phyloP scores from a whole-genome alignment of 1,140 invertebrate genomes.

The Nylanderia fulva region DNA sequence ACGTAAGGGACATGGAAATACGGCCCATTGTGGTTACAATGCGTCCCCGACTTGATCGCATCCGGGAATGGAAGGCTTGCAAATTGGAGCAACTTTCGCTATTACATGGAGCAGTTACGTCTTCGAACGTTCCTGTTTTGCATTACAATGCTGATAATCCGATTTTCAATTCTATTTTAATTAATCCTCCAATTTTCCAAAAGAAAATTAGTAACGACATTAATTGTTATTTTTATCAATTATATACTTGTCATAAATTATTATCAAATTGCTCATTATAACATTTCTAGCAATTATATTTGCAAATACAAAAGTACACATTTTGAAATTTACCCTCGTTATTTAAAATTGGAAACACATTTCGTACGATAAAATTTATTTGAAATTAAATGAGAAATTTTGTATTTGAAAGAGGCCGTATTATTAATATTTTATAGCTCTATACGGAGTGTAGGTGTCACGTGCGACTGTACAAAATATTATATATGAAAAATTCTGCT shows the following conservation, averaged over 20 bases:
- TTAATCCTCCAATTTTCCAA: no score
- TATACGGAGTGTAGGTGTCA: not conserved
- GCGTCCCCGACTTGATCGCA: conserved; percentile 37
- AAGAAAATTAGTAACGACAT: not conserved
- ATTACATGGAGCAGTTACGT: conserved; percentile 19
- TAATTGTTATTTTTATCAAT: conserved; percentile 7
- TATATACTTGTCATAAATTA: no score
- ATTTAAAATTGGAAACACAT: not conserved
- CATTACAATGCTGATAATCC: not conserved
- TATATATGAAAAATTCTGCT: not conserved
- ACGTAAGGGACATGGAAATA: conserved; percentile 38
- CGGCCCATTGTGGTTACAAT: not conserved
- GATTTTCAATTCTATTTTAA: no score
- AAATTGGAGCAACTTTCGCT: conserved; percentile 36
- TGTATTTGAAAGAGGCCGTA: not conserved
- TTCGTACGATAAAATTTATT: not conserved
- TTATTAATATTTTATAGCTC: not conserved
- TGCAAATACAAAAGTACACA: not conserved
- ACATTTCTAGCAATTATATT: no score
- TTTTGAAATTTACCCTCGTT: not conserved
- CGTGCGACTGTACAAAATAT: conserved; percentile 7
- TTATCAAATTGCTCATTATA: no score
- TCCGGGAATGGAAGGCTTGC: not conserved
- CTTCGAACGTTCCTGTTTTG: conserved; percentile 3
- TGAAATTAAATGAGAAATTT: not conserved